These are phyloP conservation scores for Heliconius hortense DNA, from an alignment of 2,888 invertebrate genomes.

Conservation along the genomic window DNA sequence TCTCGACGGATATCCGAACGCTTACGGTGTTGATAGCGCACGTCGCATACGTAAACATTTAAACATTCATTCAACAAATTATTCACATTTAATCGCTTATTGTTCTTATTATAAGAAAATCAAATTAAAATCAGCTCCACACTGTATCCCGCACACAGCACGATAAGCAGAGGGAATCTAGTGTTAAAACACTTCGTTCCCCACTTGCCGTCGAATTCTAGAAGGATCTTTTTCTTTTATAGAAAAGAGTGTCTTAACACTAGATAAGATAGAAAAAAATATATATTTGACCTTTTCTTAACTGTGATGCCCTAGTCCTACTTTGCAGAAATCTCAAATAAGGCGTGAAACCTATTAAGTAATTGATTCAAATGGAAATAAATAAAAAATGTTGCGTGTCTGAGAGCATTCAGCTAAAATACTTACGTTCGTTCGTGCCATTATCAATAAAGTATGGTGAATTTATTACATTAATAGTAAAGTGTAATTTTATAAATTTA, in stretches of 20 bases:
- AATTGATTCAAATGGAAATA: conserved; percentile 18
- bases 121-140: too few species aligned
- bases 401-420: conserved; percentile 1
- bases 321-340: conserved; percentile 6
- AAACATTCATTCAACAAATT: background rate
- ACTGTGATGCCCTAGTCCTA: conserved; percentile 9
- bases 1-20: conserved; percentile 25
- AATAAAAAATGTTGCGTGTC: conserved; percentile 14
- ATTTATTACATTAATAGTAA: background rate
- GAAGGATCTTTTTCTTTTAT: too few species aligned
- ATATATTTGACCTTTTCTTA: background rate
- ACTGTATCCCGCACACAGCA: too few species aligned
- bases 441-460: conserved; percentile 10
- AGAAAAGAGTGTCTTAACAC: too few species aligned
- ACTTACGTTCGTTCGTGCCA: conserved; percentile 9
- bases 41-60: conserved; percentile 3
- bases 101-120: too few species aligned
- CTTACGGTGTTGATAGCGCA: conserved; percentile 4
- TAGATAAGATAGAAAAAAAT: background rate
- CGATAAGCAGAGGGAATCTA: too few species aligned
- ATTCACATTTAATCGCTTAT: background rate
- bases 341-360: conserved; percentile 19
- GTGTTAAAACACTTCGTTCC: too few species aligned
- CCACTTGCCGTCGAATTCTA: too few species aligned
- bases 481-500: conserved; percentile 1